phyloP scores from a whole-genome alignment of 2,113 vertebrate genomes.

The Spea multiplicata region DNA sequence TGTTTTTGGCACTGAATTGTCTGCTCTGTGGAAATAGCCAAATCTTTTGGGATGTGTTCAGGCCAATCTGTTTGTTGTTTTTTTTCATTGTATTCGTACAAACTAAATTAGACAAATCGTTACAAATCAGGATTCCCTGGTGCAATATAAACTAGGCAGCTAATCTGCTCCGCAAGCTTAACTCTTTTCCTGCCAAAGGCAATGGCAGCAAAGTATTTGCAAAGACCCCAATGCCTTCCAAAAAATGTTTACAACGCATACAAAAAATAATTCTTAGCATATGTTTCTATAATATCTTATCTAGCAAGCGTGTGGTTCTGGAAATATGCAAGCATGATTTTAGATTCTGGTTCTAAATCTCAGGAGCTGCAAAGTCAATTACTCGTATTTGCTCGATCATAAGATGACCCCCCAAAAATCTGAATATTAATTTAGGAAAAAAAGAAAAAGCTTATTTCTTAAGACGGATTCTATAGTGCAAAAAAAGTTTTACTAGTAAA shows the following conservation, averaged over 20 bases:
- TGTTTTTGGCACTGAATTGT: constrained; percentile 31
- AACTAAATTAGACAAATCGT: constrained; percentile 44
- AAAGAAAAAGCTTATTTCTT: no score
- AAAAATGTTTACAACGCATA: not conserved
- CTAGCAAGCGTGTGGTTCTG: no score
- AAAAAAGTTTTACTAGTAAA: no score
- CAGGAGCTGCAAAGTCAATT: no score
- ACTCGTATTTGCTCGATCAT: no score
- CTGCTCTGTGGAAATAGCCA: constrained; percentile 31
- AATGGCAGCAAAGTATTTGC: not conserved
- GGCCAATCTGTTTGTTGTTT: constrained; percentile 44
- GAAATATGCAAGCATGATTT: no score
- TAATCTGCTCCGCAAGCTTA: constrained; percentile 8
- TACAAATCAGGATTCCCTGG: constrained; percentile 44
- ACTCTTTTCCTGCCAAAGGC: not conserved
- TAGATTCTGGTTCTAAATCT: no score
- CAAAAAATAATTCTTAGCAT: no score
- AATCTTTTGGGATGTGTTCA: constrained; percentile 44
- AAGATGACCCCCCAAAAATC: no score
- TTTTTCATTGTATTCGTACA: constrained; percentile 43
- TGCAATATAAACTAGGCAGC: constrained; percentile 29
- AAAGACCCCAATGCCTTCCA: not conserved
- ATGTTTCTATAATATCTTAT: no score
- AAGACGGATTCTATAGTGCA: no score
- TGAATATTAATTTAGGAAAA: no score